Evolutionary conservation across 2,797 vertebrate genomes (phyloP), one percentile per base, ranked within the genome.

Genomic region (Spatula versicolor): DNA sequence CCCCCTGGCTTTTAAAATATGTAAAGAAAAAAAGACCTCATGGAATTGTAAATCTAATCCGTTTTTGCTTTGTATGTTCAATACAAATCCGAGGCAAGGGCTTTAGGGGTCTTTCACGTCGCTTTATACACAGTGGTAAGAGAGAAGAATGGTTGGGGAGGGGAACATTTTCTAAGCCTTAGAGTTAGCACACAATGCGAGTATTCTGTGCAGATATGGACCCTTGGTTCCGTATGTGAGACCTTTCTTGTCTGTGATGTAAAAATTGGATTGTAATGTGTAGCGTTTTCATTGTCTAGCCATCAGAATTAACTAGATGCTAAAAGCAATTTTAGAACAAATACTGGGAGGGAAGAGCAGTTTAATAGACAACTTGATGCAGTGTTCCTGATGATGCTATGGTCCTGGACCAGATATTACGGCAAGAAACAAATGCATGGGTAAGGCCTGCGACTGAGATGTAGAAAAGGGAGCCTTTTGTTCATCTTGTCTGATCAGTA

Each of bases 371-470:
- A 60, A 21, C 30, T 66, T 16, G 20, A 2, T 77, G 56, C 54
- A 43, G 0, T 43, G 11, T 75, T 72, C 7, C n/a, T 85, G 23
- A 0, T 52, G 26, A 28, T 41, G 4, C 23, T 31, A 0, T 30
- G 79, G 35, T 35, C n/a, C 4, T 2, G 17, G 75, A 8, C n/a
- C 62, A 30, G 41, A 13, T 15, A 2, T 20, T 41, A 3, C 0
- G 3, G 28, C 59, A 75, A 39, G 56, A 87, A 71, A 25, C 11
- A 73, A 7, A 14, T 37, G 8, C 0, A 0, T 52, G 43, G 22
- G 3, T 56, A 31, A 31, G 60, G 58, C 21, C 33, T 6, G 1
- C 23, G 31, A 15, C 5, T 83, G 46, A 86, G 84, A 52, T 2
- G 2, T 22, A 41, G 59, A 48, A 74, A 62, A 81, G 66, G 33